These are phyloP conservation scores for Apis florea DNA, from an alignment of 1,140 invertebrate species.

Conservation along the genomic window DNA sequence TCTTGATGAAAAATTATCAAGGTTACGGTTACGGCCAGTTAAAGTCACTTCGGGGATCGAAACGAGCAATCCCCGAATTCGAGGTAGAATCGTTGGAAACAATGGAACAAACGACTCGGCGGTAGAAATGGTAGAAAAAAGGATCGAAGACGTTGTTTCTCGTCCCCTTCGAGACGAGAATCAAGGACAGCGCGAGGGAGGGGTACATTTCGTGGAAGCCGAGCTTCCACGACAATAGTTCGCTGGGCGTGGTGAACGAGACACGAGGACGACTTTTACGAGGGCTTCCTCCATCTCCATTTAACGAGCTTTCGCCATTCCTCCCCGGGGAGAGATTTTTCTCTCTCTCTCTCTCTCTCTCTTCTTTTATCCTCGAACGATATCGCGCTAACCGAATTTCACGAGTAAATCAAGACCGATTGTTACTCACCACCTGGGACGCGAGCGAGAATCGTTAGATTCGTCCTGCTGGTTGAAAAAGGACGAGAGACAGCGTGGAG, in stretches of 20 bases:
- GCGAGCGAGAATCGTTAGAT: neutral
- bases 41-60: no score
- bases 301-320: neutral
- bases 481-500: neutral
- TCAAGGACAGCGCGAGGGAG: neutral
- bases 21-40: no score
- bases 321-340: neutral
- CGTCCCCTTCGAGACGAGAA: neutral
- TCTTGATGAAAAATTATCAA: no score
- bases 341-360: neutral
- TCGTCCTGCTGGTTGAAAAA: neutral
- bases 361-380: no score
- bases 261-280: neutral
- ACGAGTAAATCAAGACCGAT: neutral
- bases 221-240: neutral
- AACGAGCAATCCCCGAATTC: neutral
- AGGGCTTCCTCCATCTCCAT: neutral
- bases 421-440: neutral
- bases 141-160: neutral
- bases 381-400: conserved; percentile 22
- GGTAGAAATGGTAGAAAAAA: neutral
- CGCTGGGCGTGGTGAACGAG: neutral
- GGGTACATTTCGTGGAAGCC: neutral
- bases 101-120: neutral
- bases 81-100: neutral